These are phyloP conservation scores for Danaus plexippus DNA, from an alignment of 1,140 invertebrate species.

Conservation along the genomic window DNA sequence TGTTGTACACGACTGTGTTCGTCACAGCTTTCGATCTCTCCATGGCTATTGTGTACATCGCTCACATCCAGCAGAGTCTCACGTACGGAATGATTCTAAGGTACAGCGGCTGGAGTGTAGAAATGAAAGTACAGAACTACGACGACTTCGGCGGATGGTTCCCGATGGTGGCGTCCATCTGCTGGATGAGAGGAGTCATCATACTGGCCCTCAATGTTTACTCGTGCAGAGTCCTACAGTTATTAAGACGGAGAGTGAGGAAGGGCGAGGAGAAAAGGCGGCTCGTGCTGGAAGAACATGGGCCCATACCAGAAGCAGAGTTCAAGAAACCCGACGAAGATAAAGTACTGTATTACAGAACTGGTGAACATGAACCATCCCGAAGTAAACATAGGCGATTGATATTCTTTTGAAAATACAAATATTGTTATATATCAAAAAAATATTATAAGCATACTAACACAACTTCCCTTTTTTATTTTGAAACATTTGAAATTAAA, in stretches of 20 bases:
- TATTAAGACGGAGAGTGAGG: constrained; percentile 28
- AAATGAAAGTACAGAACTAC: constrained; percentile 34
- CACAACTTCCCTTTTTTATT: constrained; percentile 10
- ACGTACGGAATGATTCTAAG: constrained; percentile 56
- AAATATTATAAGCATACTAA: constrained; percentile 4
- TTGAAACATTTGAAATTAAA: constrained; percentile 6
- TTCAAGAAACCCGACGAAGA: constrained; percentile 13
- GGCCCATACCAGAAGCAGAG: constrained; percentile 39
- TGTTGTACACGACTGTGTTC: constrained; percentile 31
- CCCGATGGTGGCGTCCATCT: constrained; percentile 34
- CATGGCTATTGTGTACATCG: constrained; percentile 52
- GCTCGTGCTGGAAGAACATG: constrained; percentile 23
- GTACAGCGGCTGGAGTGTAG: constrained; percentile 53
- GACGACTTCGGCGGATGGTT: constrained; percentile 53
- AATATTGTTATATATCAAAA: neutral
- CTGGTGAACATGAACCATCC: constrained; percentile 34
- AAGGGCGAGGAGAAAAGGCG: constrained; percentile 36
- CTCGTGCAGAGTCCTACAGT: constrained; percentile 30
- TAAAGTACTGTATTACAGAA: constrained; percentile 36
- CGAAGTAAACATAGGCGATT: constrained; percentile 7
- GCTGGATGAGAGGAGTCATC: constrained; percentile 45
- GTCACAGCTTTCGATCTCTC: constrained; percentile 47
- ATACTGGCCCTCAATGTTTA: constrained; percentile 43
- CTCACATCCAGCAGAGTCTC: constrained; percentile 53
- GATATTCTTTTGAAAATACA: too few species aligned